Base-by-base conservation (phyloP, 2,113 vertebrate species). In the Syrmaticus mikado region DNA sequence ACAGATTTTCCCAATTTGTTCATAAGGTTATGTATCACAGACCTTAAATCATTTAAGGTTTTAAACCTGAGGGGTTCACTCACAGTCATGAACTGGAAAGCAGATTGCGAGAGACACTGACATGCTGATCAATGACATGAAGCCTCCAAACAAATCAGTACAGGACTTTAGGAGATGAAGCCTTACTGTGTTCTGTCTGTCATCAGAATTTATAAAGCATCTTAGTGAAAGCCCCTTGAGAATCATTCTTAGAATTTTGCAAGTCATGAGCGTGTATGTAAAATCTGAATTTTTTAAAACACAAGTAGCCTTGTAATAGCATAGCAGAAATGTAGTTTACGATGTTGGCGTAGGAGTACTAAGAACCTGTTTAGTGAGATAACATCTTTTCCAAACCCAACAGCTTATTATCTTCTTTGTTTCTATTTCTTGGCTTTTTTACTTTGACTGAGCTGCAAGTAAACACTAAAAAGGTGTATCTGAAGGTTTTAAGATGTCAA, bases 181-280 rank as follows among this genome's bases (percentile, higher is more conserved):
- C 82, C 55, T 91, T 82, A 85, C 91, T 30, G 20, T 76, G 87
- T 96, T 96, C 93, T 93, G 93, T 92, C 90, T 95, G 89, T 96
- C 96, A 94, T 79, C 76, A 87, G 93, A 92, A 97, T 97, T 93
- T 96, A 95, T 85, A 88, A 90, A 94, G 85, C 96, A 93, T 92
- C 94, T 94, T 82, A 91, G 92, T 88, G 94, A 97, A 89, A 86
- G 89, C 76, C 80, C 92, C 95, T 92, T 91, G 92, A 97, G 94
- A 96, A 95, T 92, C 79, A 90, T 94, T 89, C 82, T 57, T 89
- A 92, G 94, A 95, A 91, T 96, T 96, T 96, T 97, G 94, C 95
- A 96, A 97, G 92, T 97, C 97, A 94, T 93, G 90, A 97, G 95
- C 93, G 10, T 92, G 88, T 93, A 73, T 96, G 89, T 90, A 91